phyloP scores from a whole-genome alignment of 2,888 invertebrate species.

The Drosophila algonquin region DNA sequence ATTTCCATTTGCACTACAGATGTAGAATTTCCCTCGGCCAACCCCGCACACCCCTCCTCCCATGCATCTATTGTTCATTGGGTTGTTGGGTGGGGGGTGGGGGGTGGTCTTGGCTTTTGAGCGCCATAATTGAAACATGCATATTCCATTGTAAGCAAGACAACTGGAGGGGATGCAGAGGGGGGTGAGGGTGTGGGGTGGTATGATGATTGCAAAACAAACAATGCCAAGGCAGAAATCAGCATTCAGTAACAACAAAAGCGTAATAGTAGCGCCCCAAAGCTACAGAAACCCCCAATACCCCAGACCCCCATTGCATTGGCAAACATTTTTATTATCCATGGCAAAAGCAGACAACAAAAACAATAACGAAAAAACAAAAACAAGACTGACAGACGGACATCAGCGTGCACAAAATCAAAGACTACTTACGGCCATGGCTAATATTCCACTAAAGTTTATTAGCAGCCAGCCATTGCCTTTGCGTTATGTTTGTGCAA shows the following conservation, averaged over 20 bases:
- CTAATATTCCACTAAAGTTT: slow-evolving; percentile 76
- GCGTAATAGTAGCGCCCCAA: slow-evolving; percentile 39
- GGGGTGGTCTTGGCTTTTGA: slow-evolving; percentile 60
- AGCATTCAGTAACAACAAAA: slow-evolving; percentile 54
- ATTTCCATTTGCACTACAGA: slow-evolving; percentile 62
- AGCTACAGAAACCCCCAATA: slow-evolving; percentile 22
- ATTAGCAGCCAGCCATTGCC: slow-evolving; percentile 44
- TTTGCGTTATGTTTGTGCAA: slow-evolving; percentile 17
- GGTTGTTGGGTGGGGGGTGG: slow-evolving; percentile 5
- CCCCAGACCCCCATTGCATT: slow-evolving; percentile 44
- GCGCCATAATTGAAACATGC: slow-evolving; percentile 79
- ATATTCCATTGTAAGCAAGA: slow-evolving; percentile 71
- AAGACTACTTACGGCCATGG: slow-evolving; percentile 64
- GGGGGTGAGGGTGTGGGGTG: slow-evolving; percentile 8
- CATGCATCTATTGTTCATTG: slow-evolving; percentile 35
- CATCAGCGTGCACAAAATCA: slow-evolving; percentile 20
- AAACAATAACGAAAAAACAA: slow-evolving; percentile 27
- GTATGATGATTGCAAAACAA: slow-evolving; percentile 73
- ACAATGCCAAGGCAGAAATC: slow-evolving; percentile 75
- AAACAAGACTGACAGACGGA: slow-evolving; percentile 22
- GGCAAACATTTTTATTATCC: slow-evolving; percentile 77
- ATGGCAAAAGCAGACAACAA: slow-evolving; percentile 32
- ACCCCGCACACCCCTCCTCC: neutral
- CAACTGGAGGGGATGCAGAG: slow-evolving; percentile 24
- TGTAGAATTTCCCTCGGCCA: slow-evolving; percentile 13